These are phyloP conservation scores for Ctenoplectra terminalis DNA, from an alignment of 1,140 invertebrate species.

Conservation along the genomic window DNA sequence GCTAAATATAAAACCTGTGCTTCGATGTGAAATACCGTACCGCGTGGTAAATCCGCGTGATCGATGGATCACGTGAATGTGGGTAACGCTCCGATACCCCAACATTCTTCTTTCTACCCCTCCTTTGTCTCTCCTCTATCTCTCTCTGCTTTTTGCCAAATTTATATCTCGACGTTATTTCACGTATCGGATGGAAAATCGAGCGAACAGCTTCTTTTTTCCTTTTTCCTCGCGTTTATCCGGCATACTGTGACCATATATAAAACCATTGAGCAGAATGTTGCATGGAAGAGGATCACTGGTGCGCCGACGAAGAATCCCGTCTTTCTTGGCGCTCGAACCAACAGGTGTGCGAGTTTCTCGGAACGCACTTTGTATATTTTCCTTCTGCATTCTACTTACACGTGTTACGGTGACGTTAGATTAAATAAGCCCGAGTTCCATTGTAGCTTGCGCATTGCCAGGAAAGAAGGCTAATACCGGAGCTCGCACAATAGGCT, in stretches of 20 bases:
- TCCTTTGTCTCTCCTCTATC: not conserved
- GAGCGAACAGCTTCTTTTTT: not conserved
- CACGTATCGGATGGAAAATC: constrained; percentile 6
- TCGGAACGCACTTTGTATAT: constrained; percentile 4
- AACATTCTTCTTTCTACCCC: not conserved
- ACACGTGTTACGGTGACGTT: not conserved
- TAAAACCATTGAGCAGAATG: not conserved
- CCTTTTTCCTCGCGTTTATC: not conserved
- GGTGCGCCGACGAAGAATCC: constrained; percentile 23
- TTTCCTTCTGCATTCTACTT: not conserved
- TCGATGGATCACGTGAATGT: constrained; percentile 34
- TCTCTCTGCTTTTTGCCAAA: not conserved
- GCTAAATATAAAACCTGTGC: constrained; percentile 40
- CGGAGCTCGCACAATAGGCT: not conserved
- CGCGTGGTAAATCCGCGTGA: constrained; percentile 14
- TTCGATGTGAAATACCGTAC: not conserved
- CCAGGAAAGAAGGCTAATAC: constrained; percentile 2
- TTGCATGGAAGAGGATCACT: constrained; percentile 1
- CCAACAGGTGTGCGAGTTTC: constrained; percentile 43
- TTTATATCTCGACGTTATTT: constrained; percentile 24
- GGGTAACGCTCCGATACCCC: not conserved
- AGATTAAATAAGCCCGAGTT: constrained; percentile 6
- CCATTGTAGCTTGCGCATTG: constrained; percentile 8
- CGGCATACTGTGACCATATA: not conserved
- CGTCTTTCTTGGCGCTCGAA: not conserved